Evolutionary conservation across 2,797 vertebrate species (phyloP).

Genomic region (Eurystomus glaucurus): DNA sequence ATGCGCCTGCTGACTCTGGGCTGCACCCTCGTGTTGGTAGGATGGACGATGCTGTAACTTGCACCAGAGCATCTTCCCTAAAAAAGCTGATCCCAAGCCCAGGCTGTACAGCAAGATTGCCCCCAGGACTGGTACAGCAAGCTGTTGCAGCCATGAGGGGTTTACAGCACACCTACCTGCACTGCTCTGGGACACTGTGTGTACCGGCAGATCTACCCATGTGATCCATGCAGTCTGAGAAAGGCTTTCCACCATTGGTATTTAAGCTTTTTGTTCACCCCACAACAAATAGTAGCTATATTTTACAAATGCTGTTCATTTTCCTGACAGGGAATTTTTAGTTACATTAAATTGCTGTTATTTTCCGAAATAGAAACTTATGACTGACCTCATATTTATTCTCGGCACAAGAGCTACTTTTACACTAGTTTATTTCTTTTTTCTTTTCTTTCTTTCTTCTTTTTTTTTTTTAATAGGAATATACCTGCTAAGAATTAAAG

Average conservation of each 20-base stretch:
- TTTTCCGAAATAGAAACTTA: background rate
- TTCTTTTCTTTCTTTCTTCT: too few species aligned
- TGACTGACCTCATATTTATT: background rate
- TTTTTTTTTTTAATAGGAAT: background rate
- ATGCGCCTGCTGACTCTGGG: background rate
- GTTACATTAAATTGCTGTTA: background rate
- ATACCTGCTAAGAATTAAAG: slow-evolving; percentile 37
- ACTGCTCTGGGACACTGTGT: accelerated
- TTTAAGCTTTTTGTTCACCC: background rate
- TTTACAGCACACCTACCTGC: background rate
- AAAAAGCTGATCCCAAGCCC: accelerated
- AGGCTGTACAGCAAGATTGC: background rate
- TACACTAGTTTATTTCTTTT: background rate
- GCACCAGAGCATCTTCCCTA: background rate
- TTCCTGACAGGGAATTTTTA: background rate
- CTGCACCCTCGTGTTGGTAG: background rate
- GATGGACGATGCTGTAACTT: background rate
- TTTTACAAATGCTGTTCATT: background rate
- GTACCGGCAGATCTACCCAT: accelerated
- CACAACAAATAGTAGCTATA: background rate
- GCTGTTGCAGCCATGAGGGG: background rate
- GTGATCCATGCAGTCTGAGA: background rate
- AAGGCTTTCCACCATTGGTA: background rate
- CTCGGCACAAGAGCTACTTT: background rate
- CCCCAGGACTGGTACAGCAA: background rate